A percentile compares a stretch with the other conserved stretches of the same genome.
Evolutionary conservation across 2,113 vertebrate genomes (phyloP).

Genomic region (Tragulus kanchil): DNA sequence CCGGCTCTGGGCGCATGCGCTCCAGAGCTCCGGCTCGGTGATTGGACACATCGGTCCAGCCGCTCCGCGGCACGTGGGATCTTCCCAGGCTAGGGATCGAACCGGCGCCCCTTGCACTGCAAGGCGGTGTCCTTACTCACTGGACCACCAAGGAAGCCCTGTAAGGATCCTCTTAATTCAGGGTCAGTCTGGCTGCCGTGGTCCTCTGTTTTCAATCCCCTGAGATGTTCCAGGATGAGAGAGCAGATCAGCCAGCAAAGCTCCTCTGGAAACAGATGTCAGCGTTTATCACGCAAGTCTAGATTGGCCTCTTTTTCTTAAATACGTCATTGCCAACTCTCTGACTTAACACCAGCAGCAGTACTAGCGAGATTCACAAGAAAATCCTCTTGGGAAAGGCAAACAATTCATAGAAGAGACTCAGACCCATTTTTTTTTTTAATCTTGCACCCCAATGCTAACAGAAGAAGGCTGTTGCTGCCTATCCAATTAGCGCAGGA

Average conservation of each 20-base stretch:
- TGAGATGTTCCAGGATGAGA: neutral
- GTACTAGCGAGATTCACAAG: neutral
- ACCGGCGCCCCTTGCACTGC: no score
- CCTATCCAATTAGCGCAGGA: neutral
- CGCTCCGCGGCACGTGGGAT: no score
- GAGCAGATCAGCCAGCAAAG: neutral
- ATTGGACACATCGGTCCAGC: no score
- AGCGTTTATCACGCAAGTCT: constrained; percentile 34
- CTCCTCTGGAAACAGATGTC: constrained; percentile 34
- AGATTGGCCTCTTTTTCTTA: constrained; percentile 41
- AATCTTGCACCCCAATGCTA: neutral
- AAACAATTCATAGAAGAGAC: constrained; percentile 11
- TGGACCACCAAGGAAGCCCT: no score
- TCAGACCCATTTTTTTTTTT: neutral
- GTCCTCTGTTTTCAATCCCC: constrained; percentile 10
- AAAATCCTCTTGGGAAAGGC: constrained; percentile 23
- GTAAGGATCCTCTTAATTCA: constrained; percentile 12
- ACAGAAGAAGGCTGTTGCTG: neutral
- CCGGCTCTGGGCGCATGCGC: no score
- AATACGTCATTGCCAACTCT: constrained; percentile 1
- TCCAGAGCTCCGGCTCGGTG: no score
- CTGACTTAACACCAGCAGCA: neutral
- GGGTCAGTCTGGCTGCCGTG: neutral
- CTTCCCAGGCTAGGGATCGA: no score
- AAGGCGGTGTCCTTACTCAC: no score